Evolutionary conservation across 2,888 invertebrate genomes (phyloP).

Genomic region (Torymus texanus): DNA sequence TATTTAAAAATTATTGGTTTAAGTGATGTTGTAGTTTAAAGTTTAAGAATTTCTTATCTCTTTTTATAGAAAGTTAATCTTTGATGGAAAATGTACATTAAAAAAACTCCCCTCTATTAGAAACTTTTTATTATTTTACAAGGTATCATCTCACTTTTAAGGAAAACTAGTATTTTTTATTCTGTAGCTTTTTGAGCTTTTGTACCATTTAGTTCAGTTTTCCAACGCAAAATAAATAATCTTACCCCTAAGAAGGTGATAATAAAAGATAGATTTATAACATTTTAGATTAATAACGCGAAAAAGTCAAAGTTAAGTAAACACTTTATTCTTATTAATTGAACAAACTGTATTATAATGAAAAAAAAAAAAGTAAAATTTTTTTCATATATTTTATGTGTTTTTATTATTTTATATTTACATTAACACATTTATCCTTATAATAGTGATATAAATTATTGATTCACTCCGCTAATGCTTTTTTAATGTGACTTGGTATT

Average conservation of each 20-base stretch:
- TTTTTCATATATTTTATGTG: constrained; percentile 53
- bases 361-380: constrained; percentile 64
- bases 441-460: constrained; percentile 7
- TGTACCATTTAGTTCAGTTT: constrained; percentile 49
- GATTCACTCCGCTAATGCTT: constrained; percentile 72
- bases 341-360: constrained; percentile 65
- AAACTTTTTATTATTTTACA: constrained; percentile 50
- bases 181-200: constrained; percentile 47
- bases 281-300: constrained; percentile 48
- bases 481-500: constrained; percentile 80
- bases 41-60: constrained; percentile 24
- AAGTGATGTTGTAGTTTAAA: constrained; percentile 31
- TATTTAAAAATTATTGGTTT: constrained; percentile 40
- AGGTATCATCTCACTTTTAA: constrained; percentile 43
- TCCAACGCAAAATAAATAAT: constrained; percentile 34
- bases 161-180: constrained; percentile 50
- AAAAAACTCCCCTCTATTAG: constrained; percentile 25
- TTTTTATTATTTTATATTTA: constrained; percentile 31
- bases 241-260: constrained; percentile 42
- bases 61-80: constrained; percentile 28
- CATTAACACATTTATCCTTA: constrained; percentile 1
- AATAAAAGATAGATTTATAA: constrained; percentile 46
- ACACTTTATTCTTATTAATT: constrained; percentile 64
- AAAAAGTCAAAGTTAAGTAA: constrained; percentile 57
- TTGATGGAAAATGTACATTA: constrained; percentile 52